Base-by-base conservation (phyloP, 1,140 invertebrate genomes). In the Drosophila yakuba region DNA sequence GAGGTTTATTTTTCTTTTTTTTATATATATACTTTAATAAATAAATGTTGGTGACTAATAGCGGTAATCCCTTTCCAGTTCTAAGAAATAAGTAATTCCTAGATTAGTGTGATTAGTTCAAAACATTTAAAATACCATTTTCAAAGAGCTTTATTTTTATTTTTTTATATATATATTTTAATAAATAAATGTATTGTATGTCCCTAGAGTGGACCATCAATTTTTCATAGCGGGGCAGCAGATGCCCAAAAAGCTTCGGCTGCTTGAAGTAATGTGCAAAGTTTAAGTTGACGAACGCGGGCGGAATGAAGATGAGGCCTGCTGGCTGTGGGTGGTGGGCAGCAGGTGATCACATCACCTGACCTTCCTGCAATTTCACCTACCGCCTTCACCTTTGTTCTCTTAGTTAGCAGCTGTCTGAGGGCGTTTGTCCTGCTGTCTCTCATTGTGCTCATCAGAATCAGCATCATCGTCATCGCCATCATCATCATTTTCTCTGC, bases 201-300 rank as follows among this genome's bases (percentile, higher is more conserved):
- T 32, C 56, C 32, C 41, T 23, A 17, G 61, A 61, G 41, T 61
- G 45, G 56, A 45, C 41, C 56, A 38, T 41, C 28, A 32, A 48
- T 32, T 15, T 41, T 61, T 7, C 23, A 23, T 56, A 17, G 25
- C 11, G 38, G 7, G 36, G 36, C 28, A 44, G 28, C 59, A 63
- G 45, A 6, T 64, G 62, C n/a, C 20, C 11, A 35, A 35, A 36
- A 25, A 56, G 64, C 36, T 35, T 71, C 67, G 69, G 35, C 59
- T 71, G 78, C 47, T 43, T 36, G n/a, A 69, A 71, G 50, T 56
- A 71, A 48, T 69, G 50, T 64, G 58, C 44, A 63, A 63, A 69
- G 62, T 69, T 69, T 39, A 57, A 57, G 64, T 57, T 71, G 67
- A 71, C 64, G 68, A 69, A 57, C 67, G 67, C 36, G 50, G 51